Evolutionary conservation across 2,113 vertebrate species (phyloP), one percentile per base, ranked within the genome.

Genomic region (Pygoscelis adeliae): DNA sequence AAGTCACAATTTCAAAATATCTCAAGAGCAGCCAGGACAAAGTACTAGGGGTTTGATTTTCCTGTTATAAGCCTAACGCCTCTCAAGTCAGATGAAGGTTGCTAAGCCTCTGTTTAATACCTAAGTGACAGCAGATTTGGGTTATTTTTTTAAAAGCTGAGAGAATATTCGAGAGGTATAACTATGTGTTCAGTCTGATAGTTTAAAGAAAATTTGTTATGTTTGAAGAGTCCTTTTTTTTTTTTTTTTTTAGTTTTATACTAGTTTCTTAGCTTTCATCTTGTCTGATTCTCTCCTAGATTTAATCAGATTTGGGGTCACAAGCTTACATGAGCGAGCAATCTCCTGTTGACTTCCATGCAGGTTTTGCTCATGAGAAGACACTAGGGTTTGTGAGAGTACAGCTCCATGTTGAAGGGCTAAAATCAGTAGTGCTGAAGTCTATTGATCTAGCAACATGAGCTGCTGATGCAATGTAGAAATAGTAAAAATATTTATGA

Each of bases 401-500:
- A 13, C 5, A 94, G 26, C 27, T 83, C n/a, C 26, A 2, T 11
- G 19, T 16, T 71, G 22, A 71, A 89, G 29, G 32, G 30, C 34
- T 84, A 61, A 56, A 92, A 81, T 94, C 16, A 4, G 59, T 71
- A 49, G 46, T 62, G 32, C 40, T 78, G 27, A n/a, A 92, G 10
- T 70, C 49, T 72, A 20, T 73, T 63, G 87, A 72, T 93, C 69
- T 63, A 84, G 26, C 38, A 44, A 47, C 23, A 12, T 27, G 26
- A 80, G 20, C 20, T 89, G 73, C 72, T 92, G 81, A 38, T 76
- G 40, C 49, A 83, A 29, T 23, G 36, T 8, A 53, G 40, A 83
- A 67, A 83, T n/a, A 53, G 44, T 56, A 10, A 83, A 91, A 94
- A 66, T 81, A 95, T 95, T 96, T 96, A 90, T 73, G 87, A 70